Evolutionary conservation across 2,113 vertebrate species (phyloP).

Genomic region (Recurvirostra avosetta): DNA sequence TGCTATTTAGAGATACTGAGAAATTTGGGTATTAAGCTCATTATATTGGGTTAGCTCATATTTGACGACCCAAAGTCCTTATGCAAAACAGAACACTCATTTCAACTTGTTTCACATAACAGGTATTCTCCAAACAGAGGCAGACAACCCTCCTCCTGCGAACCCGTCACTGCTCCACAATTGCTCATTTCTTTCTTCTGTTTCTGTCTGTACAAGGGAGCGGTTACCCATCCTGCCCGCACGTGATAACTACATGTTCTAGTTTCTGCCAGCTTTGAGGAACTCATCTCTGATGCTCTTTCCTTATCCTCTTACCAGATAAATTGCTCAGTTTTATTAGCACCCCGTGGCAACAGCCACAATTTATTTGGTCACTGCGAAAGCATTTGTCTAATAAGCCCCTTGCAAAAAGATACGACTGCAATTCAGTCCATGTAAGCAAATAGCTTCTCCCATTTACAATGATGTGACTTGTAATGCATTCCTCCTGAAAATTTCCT

Average conservation of each 20-base stretch:
- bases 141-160: not conserved
- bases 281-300: not conserved
- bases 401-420: not conserved
- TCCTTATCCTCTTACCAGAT: not conserved
- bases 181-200: not conserved
- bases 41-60: not conserved
- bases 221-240: not conserved
- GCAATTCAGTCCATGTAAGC: not conserved
- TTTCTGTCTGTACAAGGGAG: not conserved
- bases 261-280: not conserved
- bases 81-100: not conserved
- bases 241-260: not conserved
- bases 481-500: not conserved
- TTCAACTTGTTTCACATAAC: not conserved
- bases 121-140: not conserved
- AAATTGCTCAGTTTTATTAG: not conserved
- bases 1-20: not conserved
- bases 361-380: not conserved
- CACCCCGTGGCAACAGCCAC: not conserved
- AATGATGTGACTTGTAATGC: not conserved
- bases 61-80: not conserved
- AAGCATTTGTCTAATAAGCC: not conserved
- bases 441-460: not conserved
- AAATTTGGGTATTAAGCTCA: not conserved
- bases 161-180: not conserved